Evolutionary conservation across 2,797 vertebrate genomes (phyloP), one percentile per base, ranked within the genome.

Genomic region (Leptatherina wallacei): DNA sequence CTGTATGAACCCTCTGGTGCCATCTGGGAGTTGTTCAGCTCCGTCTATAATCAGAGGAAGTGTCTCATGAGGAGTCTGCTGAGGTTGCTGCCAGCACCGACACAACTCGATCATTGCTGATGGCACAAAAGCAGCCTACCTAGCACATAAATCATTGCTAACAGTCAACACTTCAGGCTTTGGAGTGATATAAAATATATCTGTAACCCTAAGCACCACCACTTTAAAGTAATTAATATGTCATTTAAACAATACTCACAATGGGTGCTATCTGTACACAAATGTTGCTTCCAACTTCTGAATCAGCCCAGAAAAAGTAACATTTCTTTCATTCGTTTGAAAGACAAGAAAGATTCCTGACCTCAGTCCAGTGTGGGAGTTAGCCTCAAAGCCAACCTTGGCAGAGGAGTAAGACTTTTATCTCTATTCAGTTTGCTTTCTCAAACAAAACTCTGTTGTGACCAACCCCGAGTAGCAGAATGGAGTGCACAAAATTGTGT

Each of bases 381-480:
- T 12, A 18, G 38, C 42, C 61, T 58, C 38, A 11, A 11, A 36
- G 24, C 10, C 33, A 49, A 68, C 85, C 82, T 87, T 86, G 85
- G 63, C 65, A 68, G 18, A 57, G 54, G 55, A 81, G 61, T 80
- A 79, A 72, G 6, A 22, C 73, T 54, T 66, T 87, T 85, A 87
- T 91, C 89, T 62, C 35, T 65, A 49, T 8, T 75, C 71, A 75
- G 72, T 91, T 89, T 73, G 73, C 67, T 68, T 86, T 86, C 58
- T 73, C 69, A 71, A 52, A 82, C 79, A 84, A 65, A 89, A 59
- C 42, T 54, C 65, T 69, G 62, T 40, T 29, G 38, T 51, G 58
- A 65, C 57, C 7, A 58, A 58, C 27, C 32, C 29, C 12, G 40
- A 22, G 57, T 11, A 24, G 32, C 63, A 67, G 38, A 73, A 66